A percentile compares a stretch with the other conserved stretches of the same genome.
These are phyloP conservation scores for Smittia aterrima DNA, from an alignment of 2,888 invertebrate genomes.

Conservation along the genomic window DNA sequence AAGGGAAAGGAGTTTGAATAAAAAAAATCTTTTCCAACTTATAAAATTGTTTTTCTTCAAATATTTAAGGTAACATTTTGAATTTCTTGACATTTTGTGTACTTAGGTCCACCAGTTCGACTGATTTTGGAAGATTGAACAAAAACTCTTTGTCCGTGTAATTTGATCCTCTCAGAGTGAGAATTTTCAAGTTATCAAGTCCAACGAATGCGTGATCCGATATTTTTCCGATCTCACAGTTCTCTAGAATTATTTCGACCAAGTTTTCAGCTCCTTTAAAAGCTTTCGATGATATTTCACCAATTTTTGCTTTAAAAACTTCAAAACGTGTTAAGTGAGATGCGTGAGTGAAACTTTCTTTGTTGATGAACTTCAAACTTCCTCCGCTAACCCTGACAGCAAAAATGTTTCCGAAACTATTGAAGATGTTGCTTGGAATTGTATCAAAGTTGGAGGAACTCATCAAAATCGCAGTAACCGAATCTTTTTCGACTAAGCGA, in stretches of 20 bases:
- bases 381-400: background rate
- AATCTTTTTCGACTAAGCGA: background rate
- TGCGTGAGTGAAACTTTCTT: background rate
- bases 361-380: background rate
- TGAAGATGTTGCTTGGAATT: background rate
- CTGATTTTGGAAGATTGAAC: background rate
- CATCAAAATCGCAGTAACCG: background rate
- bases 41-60: no score
- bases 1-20: background rate
- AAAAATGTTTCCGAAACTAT: background rate
- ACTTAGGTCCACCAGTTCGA: no score
- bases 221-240: background rate
- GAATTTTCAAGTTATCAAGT: background rate
- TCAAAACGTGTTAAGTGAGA: background rate
- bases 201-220: slow-evolving; percentile 15
- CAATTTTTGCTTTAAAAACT: background rate
- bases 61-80: no score
- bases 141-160: background rate
- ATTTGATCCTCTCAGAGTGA: no score
- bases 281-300: slow-evolving; percentile 2
- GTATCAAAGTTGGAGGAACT: background rate
- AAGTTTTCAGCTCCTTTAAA: background rate
- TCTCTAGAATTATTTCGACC: background rate
- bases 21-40: background rate
- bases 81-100: no score